Conservation (phyloP, 2,113 vertebrate genomes). For the Cryptotis parvus region DNA sequence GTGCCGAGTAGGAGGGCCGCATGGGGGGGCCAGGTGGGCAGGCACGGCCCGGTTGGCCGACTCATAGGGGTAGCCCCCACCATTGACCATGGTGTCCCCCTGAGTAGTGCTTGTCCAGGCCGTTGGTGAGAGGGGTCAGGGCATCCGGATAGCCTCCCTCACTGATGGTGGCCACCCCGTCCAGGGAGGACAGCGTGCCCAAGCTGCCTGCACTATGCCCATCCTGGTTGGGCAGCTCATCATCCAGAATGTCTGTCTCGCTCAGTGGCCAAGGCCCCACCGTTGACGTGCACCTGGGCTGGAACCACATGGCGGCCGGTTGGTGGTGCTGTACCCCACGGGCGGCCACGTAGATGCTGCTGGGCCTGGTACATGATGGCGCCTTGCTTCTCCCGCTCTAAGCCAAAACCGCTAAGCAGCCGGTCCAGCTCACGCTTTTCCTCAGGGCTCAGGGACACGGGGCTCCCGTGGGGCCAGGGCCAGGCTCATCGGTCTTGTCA, state of each 20-base stretch:
- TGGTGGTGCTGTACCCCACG: constrained; percentile 66
- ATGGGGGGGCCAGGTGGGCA: constrained; percentile 82
- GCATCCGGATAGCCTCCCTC: constrained; percentile 87
- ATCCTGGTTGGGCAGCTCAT: constrained; percentile 96
- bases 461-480: constrained; percentile 80
- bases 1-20: constrained; percentile 87
- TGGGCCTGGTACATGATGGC: constrained; percentile 91
- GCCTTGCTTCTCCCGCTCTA: constrained; percentile 84
- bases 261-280: constrained; percentile 87
- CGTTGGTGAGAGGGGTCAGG: constrained; percentile 86
- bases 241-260: constrained; percentile 98
- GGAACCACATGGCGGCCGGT: constrained; percentile 92
- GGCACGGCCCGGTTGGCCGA: constrained; percentile 74
- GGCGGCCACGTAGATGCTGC: constrained; percentile 80
- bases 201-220: constrained; percentile 96
- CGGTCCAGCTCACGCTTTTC: constrained; percentile 96
- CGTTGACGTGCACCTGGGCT: constrained; percentile 96
- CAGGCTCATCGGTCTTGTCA: constrained; percentile 94
- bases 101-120: constrained; percentile 86
- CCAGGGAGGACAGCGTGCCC: constrained; percentile 94
- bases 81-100: constrained; percentile 88
- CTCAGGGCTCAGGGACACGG: constrained; percentile 90
- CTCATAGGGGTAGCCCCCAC: constrained; percentile 86
- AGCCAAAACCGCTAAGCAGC: constrained; percentile 94
- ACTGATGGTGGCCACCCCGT: constrained; percentile 91